A percentile compares a stretch with the other conserved stretches of the same genome.
Conservation (phyloP, 2,113 vertebrate genomes). For the Otocyon megalotis region DNA sequence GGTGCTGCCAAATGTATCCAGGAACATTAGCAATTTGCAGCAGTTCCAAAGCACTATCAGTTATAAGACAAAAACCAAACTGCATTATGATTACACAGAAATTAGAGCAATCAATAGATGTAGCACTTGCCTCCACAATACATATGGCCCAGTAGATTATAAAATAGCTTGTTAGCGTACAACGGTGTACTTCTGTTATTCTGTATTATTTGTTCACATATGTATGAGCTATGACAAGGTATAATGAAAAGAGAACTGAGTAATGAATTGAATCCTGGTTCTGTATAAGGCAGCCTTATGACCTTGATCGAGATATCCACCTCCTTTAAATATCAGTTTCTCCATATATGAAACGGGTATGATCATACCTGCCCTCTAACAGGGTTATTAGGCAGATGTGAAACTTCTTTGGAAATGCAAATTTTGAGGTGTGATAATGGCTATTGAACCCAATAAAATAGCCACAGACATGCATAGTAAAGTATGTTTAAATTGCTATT, state of each 20-base stretch:
- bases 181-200: neutral
- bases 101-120: slow-evolving; percentile 53
- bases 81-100: slow-evolving; percentile 41
- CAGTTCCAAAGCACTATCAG: slow-evolving; percentile 43
- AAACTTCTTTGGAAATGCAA: slow-evolving; percentile 58
- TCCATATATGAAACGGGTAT: neutral
- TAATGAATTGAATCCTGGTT: neutral
- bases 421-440: neutral
- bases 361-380: neutral
- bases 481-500: slow-evolving; percentile 61
- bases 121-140: neutral
- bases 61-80: slow-evolving; percentile 67
- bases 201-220: slow-evolving; percentile 29
- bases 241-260: neutral
- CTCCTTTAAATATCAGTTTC: neutral
- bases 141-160: neutral
- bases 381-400: neutral
- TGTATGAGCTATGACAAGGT: neutral
- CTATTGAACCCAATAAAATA: slow-evolving; percentile 39
- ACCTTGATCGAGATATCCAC: neutral
- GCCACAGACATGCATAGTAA: neutral
- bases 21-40: slow-evolving; percentile 58
- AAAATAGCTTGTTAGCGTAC: slow-evolving; percentile 5
- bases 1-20: slow-evolving; percentile 58
- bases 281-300: neutral